Conservation (phyloP, 2,888 invertebrate genomes). For the Noctua fimbriata region DNA sequence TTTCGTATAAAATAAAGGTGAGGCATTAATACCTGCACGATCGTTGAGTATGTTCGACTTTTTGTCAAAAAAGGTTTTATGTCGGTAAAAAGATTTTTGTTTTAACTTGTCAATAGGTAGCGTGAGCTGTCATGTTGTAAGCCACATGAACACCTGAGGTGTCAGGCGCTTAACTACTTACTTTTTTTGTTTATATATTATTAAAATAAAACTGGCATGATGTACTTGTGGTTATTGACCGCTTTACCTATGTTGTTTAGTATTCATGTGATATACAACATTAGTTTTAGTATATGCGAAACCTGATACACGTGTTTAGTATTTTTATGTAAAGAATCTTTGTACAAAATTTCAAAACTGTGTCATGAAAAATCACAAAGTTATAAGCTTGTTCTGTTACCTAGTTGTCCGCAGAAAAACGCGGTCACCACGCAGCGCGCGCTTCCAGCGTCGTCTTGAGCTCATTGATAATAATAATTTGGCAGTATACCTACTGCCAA, state of each 20-base stretch:
- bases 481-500: too few relatives aligned
- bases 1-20: conserved; percentile 21
- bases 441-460: too few relatives aligned
- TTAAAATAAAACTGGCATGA: background rate
- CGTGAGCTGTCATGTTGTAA: conserved; percentile 35
- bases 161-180: background rate
- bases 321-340: too few relatives aligned
- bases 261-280: too few relatives aligned
- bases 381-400: too few relatives aligned
- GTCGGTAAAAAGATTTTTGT: background rate
- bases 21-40: conserved; percentile 11
- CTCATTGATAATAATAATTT: too few relatives aligned
- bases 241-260: background rate
- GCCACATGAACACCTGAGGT: conserved; percentile 4
- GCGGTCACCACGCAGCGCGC: too few relatives aligned
- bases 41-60: conserved; percentile 3
- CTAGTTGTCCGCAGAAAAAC: too few relatives aligned
- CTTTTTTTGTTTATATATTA: background rate
- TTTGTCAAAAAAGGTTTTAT: conserved; percentile 4
- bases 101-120: conserved; percentile 32
- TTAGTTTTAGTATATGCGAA: too few relatives aligned
- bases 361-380: too few relatives aligned
- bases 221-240: background rate
- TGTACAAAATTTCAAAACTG: too few relatives aligned
- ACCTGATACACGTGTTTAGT: too few relatives aligned